A percentile compares a stretch with the other conserved stretches of the same genome.
Conservation (phyloP, 2,797 vertebrate species). For the Anas bahamensis region DNA sequence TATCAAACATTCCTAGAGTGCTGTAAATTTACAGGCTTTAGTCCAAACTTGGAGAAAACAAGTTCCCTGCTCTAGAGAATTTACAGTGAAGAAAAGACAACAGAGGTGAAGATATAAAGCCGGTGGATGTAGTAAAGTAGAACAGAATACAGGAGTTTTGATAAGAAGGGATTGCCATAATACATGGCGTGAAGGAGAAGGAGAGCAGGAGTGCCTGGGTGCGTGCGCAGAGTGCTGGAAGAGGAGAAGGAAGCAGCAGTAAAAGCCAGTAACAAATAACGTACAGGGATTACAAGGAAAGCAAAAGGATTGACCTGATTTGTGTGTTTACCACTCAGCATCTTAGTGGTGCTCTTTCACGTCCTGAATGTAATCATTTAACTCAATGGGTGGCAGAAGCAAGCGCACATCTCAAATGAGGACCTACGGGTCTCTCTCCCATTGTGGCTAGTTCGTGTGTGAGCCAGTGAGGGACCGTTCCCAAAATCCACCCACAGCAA, state of each 20-base stretch:
- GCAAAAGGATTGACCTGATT: slow-evolving; percentile 73
- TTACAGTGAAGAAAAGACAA: slow-evolving; percentile 3
- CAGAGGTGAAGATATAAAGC: slow-evolving; percentile 19
- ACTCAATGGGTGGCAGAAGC: background rate
- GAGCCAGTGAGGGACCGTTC: background rate
- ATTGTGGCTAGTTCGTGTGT: accelerated
- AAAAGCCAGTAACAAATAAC: slow-evolving; percentile 45
- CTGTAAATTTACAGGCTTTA: slow-evolving; percentile 51
- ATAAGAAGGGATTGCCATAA: slow-evolving; percentile 20
- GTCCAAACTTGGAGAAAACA: slow-evolving; percentile 53
- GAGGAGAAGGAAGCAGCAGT: slow-evolving; percentile 13
- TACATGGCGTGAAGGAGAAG: background rate
- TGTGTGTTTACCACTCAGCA: slow-evolving; percentile 63
- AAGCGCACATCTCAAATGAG: background rate
- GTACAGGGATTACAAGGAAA: slow-evolving; percentile 63
- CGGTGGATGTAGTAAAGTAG: background rate
- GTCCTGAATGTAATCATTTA: background rate
- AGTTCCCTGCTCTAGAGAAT: slow-evolving; percentile 22
- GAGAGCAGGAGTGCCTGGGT: background rate
- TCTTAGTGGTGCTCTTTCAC: slow-evolving; percentile 38
- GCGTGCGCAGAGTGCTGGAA: background rate
- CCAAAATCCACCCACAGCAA: background rate
- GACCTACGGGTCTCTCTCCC: accelerated
- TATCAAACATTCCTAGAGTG: slow-evolving; percentile 65
- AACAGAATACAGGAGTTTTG: background rate